A percentile compares a stretch with the other conserved stretches of the same genome.
These are phyloP conservation scores for Linyphia triangularis DNA, from an alignment of 2,888 invertebrate species.

Conservation along the genomic window DNA sequence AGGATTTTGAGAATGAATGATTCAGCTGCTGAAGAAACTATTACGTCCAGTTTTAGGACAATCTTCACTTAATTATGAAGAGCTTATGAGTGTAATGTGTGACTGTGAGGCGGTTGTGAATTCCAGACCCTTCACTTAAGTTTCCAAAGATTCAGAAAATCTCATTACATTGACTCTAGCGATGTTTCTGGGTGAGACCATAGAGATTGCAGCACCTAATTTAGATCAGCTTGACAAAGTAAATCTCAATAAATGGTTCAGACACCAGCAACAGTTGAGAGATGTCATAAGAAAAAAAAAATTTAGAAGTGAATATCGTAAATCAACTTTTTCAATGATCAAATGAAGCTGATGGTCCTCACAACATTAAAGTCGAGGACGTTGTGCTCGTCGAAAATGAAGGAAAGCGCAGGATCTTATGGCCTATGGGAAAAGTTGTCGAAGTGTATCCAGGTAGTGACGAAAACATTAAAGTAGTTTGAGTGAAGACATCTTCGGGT, in stretches of 20 bases:
- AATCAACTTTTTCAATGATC: not conserved
- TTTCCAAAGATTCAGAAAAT: constrained; percentile 76
- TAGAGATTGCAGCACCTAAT: not conserved
- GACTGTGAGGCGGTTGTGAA: constrained; percentile 78
- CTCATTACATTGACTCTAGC: not conserved
- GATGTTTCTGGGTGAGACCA: not conserved
- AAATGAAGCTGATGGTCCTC: not conserved
- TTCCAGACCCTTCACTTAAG: constrained; percentile 78
- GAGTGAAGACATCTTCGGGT: not conserved
- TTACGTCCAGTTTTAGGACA: not conserved
- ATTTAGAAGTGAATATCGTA: not conserved
- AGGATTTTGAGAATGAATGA: not conserved
- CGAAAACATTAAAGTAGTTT: not conserved
- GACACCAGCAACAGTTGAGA: not conserved
- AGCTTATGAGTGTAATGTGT: constrained; percentile 76
- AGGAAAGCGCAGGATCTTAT: not conserved
- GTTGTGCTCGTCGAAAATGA: not conserved
- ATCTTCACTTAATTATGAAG: constrained; percentile 2
- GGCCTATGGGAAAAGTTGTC: not conserved
- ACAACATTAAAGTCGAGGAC: not conserved
- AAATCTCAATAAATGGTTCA: not conserved
- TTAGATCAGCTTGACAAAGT: not conserved
- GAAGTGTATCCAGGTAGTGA: not conserved
- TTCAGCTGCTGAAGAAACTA: not conserved
- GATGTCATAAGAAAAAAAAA: not conserved